phyloP scores from a whole-genome alignment of 1,140 invertebrate species.

The Tetramorium parvispinum region DNA sequence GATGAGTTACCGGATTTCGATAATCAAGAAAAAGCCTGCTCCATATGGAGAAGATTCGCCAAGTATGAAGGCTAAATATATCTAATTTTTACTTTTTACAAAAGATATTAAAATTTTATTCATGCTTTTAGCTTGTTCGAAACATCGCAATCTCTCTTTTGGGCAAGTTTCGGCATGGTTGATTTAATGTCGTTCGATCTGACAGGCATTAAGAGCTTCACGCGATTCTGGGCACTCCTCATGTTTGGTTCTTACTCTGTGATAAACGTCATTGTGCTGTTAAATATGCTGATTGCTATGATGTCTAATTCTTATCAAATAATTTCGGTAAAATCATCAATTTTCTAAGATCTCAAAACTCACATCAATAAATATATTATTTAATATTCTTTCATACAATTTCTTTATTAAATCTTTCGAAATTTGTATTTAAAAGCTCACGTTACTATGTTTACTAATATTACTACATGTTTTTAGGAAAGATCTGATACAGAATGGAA shows the following conservation, averaged over 20 bases:
- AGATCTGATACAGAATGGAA: slow-evolving; percentile 96
- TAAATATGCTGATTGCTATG: slow-evolving; percentile 98
- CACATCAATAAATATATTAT: neutral
- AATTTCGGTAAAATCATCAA: slow-evolving; percentile 90
- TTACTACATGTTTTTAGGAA: slow-evolving; percentile 87
- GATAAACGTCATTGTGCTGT: slow-evolving; percentile 96
- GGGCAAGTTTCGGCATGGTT: slow-evolving; percentile 96
- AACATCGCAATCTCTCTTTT: slow-evolving; percentile 97
- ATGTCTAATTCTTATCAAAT: slow-evolving; percentile 98
- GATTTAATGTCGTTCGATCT: slow-evolving; percentile 95
- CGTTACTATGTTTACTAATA: neutral
- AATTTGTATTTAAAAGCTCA: neutral
- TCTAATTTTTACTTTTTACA: neutral
- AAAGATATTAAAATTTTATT: slow-evolving; percentile 13
- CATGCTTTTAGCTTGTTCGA: slow-evolving; percentile 92
- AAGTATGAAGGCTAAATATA: slow-evolving; percentile 87
- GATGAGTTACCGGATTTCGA: slow-evolving; percentile 91
- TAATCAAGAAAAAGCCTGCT: slow-evolving; percentile 92
- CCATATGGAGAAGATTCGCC: slow-evolving; percentile 94
- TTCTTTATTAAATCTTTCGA: neutral
- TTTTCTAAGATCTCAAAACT: neutral
- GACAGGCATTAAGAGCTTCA: slow-evolving; percentile 94
- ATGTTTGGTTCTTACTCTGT: slow-evolving; percentile 96
- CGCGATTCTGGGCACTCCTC: slow-evolving; percentile 94
- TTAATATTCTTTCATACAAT: neutral